Conservation (phyloP, 2,797 vertebrate species). For the Semotilus atromaculatus region DNA sequence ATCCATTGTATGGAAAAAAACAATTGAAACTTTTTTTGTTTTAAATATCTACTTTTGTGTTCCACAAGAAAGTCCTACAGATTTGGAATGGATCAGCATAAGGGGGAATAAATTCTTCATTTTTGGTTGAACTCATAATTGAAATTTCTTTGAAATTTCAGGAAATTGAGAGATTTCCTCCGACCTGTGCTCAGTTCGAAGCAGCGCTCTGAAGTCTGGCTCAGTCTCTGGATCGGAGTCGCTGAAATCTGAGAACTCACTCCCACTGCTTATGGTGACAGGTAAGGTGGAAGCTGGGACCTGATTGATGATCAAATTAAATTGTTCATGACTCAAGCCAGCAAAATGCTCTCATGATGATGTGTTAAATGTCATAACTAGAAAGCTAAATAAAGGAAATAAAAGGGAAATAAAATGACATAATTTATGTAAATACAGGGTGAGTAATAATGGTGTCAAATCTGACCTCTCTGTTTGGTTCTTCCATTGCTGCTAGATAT, state of each 20-base stretch:
- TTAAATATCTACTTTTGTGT: not conserved
- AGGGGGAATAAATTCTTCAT: not conserved
- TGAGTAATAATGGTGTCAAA: conserved; percentile 54
- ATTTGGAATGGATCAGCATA: not conserved
- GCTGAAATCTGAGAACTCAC: conserved; percentile 54
- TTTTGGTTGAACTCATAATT: not conserved
- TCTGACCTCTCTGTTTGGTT: conserved; percentile 63
- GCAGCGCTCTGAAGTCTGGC: conserved; percentile 11
- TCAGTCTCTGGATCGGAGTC: conserved; percentile 28
- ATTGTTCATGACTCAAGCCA: not conserved
- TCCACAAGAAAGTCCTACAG: not conserved
- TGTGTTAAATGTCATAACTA: not conserved
- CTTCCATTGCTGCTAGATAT: conserved; percentile 78
- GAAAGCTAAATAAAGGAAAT: not conserved
- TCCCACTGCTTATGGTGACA: conserved; percentile 41
- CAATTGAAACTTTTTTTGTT: not conserved
- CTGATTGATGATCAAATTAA: conserved; percentile 55
- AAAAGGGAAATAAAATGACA: not conserved
- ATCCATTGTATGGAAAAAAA: not conserved
- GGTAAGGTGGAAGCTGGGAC: conserved; percentile 36
- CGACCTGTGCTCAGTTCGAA: conserved; percentile 50
- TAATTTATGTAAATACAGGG: not conserved
- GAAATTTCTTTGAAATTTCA: too few relatives aligned
- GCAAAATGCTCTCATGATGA: not conserved
- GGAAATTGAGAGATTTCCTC: not conserved